Evolutionary conservation across 2,888 invertebrate species (phyloP).

Genomic region (Julus scandinavius): DNA sequence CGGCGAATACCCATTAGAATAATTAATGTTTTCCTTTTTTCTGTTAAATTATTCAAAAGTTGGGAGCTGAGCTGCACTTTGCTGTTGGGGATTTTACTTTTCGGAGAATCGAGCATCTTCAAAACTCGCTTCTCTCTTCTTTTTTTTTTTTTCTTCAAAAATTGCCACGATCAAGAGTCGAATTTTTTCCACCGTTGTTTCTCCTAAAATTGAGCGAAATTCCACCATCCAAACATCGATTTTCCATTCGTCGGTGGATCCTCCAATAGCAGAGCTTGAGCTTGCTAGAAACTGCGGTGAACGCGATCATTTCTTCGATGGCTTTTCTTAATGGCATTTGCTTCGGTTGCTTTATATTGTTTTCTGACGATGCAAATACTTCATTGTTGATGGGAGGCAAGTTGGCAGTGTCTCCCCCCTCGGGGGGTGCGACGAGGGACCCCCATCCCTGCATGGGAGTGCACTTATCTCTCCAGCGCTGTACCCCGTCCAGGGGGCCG

Average conservation of each 20-base stretch:
- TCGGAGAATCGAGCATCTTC: neutral
- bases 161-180: neutral
- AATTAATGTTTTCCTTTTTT: neutral
- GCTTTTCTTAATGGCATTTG: conserved; percentile 33
- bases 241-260: conserved; percentile 27
- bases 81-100: neutral
- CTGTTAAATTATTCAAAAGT: neutral
- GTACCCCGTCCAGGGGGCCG: neutral
- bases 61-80: neutral
- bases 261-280: conserved; percentile 5
- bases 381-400: conserved; percentile 27
- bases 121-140: neutral
- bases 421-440: neutral
- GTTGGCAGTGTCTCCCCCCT: neutral
- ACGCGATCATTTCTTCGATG: conserved; percentile 11
- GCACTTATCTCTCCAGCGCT: conserved; percentile 7
- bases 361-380: conserved; percentile 33
- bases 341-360: conserved; percentile 33
- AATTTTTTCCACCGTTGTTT: neutral
- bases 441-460: neutral
- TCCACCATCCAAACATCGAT: neutral
- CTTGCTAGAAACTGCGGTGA: neutral
- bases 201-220: neutral
- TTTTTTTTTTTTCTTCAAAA: conserved; percentile 1
- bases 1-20: neutral